A percentile compares a stretch with the other conserved stretches of the same genome.
These are phyloP conservation scores for Lycocerus yunnanus DNA, from an alignment of 2,888 invertebrate genomes.

Conservation along the genomic window DNA sequence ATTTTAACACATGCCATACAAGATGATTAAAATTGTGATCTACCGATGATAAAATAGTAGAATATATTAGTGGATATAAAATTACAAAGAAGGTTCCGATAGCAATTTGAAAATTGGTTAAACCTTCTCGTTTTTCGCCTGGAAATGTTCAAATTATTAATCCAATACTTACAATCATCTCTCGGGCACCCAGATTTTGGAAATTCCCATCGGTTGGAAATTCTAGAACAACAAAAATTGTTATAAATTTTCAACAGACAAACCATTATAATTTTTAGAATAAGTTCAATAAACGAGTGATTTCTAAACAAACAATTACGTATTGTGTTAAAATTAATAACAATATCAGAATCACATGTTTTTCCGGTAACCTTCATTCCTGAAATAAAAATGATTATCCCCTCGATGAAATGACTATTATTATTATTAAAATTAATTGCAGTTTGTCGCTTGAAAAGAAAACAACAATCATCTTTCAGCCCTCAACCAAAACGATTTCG, in stretches of 20 bases:
- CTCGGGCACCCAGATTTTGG: neutral
- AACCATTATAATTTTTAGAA: neutral
- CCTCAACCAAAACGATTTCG: too few relatives aligned
- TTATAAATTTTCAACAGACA: neutral
- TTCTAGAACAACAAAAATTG: neutral
- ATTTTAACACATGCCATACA: neutral
- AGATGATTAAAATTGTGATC: neutral
- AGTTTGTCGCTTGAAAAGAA: neutral
- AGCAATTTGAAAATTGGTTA: neutral
- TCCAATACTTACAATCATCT: neutral
- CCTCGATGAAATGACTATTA: neutral
- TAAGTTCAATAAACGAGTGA: neutral
- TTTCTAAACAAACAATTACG: neutral
- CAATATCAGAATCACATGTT: neutral
- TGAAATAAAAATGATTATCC: neutral
- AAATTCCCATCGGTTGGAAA: neutral
- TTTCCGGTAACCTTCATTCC: neutral
- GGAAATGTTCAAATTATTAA: neutral
- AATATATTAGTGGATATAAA: neutral
- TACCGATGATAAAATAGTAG: neutral
- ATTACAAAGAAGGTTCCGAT: neutral
- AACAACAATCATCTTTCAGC: too few relatives aligned
- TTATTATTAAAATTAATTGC: neutral
- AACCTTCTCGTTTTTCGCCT: neutral
- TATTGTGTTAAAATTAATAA: neutral